phyloP scores from a whole-genome alignment of 2,113 vertebrate species.

The Platysteira castanea region DNA sequence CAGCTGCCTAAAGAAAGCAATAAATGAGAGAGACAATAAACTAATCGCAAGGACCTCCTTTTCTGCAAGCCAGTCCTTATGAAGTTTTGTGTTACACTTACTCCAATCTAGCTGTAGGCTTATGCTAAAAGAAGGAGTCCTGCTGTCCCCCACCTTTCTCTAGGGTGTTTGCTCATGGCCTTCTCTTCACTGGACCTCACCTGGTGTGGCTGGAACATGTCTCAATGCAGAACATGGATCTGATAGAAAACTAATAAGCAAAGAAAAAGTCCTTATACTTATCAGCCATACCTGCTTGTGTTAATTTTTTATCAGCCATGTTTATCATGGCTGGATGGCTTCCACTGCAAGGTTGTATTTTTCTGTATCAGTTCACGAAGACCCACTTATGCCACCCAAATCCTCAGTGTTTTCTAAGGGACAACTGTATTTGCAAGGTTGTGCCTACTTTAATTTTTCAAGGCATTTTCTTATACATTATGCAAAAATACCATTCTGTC shows the following conservation, averaged over 20 bases:
- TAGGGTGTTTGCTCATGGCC: neutral
- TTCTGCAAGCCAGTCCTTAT: neutral
- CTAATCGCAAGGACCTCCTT: neutral
- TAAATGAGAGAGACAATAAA: slow-evolving; percentile 10
- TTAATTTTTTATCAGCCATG: neutral
- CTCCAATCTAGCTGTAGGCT: neutral
- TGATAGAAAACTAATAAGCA: neutral
- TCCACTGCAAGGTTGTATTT: neutral
- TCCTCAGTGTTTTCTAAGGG: neutral
- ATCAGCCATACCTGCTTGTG: neutral
- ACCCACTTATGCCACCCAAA: neutral
- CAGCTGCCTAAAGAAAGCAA: slow-evolving; percentile 27
- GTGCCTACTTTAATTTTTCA: neutral
- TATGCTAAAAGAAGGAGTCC: neutral
- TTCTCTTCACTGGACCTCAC: neutral
- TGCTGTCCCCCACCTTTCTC: neutral
- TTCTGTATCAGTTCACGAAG: neutral
- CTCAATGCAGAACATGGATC: neutral
- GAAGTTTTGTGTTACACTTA: neutral
- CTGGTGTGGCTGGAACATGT: neutral
- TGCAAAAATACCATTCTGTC: neutral
- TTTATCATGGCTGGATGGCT: neutral
- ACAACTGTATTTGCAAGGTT: neutral
- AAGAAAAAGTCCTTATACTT: neutral
- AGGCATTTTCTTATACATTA: neutral